phyloP scores from a whole-genome alignment of 2,797 vertebrate genomes.

The Premnoplex brunnescens region DNA sequence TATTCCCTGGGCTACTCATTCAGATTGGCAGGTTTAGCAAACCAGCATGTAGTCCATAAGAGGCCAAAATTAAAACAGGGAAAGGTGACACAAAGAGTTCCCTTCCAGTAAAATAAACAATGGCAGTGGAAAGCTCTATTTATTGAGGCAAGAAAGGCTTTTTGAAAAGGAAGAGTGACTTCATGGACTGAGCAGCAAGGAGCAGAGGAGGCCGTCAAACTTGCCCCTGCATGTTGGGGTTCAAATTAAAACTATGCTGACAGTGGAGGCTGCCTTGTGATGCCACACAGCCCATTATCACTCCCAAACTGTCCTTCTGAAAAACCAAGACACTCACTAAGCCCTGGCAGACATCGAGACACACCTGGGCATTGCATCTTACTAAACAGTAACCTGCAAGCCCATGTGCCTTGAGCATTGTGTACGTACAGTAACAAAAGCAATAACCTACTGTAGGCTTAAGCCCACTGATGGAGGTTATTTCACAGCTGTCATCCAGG shows the following conservation, averaged over 20 bases:
- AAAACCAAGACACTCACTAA: background rate
- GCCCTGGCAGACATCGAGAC: background rate
- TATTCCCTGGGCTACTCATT: constrained; percentile 75
- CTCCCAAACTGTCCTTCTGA: background rate
- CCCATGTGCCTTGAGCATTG: rapidly evolving
- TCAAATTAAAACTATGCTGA: background rate
- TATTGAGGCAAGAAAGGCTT: constrained; percentile 45
- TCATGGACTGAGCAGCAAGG: constrained; percentile 31
- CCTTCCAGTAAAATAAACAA: constrained; percentile 72
- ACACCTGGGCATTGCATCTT: background rate
- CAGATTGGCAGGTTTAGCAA: constrained; percentile 78
- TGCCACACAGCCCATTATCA: background rate
- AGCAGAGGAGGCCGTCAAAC: background rate
- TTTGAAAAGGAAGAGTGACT: constrained; percentile 52
- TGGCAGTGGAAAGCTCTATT: constrained; percentile 55
- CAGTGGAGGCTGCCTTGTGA: rapidly evolving
- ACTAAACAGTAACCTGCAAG: background rate
- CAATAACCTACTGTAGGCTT: background rate
- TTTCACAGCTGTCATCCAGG: background rate
- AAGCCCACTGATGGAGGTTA: background rate
- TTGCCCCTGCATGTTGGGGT: background rate
- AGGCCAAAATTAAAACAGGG: constrained; percentile 70
- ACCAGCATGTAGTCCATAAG: constrained; percentile 77
- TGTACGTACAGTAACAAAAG: background rate
- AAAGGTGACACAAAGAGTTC: constrained; percentile 59